A percentile compares a stretch with the other conserved stretches of the same genome.
Conservation (phyloP, 2,797 vertebrate genomes). For the Chaenodraco wilsoni region DNA sequence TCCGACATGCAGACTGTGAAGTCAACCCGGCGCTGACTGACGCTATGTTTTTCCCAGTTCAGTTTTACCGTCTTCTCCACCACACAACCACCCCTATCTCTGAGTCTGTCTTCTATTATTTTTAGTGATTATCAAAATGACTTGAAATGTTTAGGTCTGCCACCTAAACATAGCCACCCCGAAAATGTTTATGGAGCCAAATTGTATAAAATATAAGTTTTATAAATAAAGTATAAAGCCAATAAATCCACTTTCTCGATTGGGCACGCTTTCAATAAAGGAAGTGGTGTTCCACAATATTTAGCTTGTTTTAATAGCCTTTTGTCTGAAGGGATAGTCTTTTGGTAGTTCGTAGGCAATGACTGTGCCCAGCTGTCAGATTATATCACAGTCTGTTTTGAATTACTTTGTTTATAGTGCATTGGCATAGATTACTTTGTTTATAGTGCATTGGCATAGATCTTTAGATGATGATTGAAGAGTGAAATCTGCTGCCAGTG, state of each 20-base stretch:
- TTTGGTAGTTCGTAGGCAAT: not conserved
- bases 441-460: conserved; percentile 23
- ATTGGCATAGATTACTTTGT: conserved; percentile 38
- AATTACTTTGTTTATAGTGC: conserved; percentile 30
- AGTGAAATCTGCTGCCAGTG: conserved; percentile 9
- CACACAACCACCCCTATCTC: too few species aligned
- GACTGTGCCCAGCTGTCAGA: conserved; percentile 19
- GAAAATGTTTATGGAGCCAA: not conserved
- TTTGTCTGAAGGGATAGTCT: conserved; percentile 5
- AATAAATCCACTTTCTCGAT: not conserved
- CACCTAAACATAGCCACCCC: too few species aligned
- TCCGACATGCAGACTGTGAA: too few species aligned
- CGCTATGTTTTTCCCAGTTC: too few species aligned
- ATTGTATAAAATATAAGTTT: not conserved
- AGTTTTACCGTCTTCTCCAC: too few species aligned
- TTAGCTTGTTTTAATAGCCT: not conserved
- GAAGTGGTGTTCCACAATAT: not conserved
- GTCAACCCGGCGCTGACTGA: too few species aligned
- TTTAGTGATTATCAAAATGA: too few species aligned
- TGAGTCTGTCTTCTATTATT: too few species aligned
- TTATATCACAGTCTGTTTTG: conserved; percentile 24
- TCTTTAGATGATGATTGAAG: conserved; percentile 23
- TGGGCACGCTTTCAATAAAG: not conserved
- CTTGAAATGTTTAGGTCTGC: too few species aligned
- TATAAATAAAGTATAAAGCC: not conserved